Conservation (phyloP, 2,113 vertebrate genomes). For the Microcebus murinus region DNA sequence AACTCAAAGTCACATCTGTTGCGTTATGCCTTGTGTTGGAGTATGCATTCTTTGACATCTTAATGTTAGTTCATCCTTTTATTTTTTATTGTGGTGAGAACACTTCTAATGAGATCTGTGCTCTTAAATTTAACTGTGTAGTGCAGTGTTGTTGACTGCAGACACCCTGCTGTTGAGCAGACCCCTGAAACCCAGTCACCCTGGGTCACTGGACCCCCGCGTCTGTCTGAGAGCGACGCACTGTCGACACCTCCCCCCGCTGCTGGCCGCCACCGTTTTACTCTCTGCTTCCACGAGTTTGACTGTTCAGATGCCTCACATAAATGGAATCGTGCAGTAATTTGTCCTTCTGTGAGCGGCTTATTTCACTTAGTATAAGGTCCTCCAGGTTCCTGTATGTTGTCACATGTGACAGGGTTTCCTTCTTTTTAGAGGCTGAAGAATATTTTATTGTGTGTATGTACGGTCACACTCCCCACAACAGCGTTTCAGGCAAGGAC, state of each 20-base stretch:
- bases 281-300: background rate
- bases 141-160: background rate
- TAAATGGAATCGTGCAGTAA: background rate
- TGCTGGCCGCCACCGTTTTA: background rate
- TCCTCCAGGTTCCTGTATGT: background rate
- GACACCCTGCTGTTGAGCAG: background rate
- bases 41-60: rapidly evolving
- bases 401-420: background rate
- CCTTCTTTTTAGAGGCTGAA: background rate
- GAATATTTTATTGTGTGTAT: background rate
- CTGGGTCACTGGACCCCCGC: background rate
- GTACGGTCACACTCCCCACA: background rate
- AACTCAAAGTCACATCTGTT: rapidly evolving
- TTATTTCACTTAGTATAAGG: background rate
- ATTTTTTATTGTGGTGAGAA: too few species aligned
- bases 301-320: background rate
- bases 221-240: background rate
- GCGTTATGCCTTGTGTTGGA: rapidly evolving
- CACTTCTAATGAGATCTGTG: too few species aligned
- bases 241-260: background rate
- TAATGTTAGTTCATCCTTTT: background rate
- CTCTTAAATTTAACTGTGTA: background rate
- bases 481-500: background rate
- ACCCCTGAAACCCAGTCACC: rapidly evolving
- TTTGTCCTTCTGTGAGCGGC: background rate